Evolutionary conservation across 2,797 vertebrate genomes (phyloP).

Genomic region (Schizothorax lantsangensis): DNA sequence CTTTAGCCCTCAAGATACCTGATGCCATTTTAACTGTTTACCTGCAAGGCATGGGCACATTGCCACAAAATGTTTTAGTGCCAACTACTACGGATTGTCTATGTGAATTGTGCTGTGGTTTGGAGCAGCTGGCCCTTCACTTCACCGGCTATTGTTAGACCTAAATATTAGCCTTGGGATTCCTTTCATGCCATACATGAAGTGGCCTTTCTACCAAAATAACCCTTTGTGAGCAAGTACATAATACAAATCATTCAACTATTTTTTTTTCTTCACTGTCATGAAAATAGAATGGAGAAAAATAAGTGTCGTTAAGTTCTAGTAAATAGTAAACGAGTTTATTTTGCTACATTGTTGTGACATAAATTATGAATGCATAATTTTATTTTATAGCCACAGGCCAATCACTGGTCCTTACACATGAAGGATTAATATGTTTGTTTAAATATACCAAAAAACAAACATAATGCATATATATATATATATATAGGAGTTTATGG

Average conservation of each 20-base stretch:
- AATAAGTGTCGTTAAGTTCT: not conserved
- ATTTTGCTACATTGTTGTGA: not conserved
- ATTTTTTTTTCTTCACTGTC: not conserved
- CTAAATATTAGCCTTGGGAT: slow-evolving; percentile 66
- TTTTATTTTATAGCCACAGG: not conserved
- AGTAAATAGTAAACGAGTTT: not conserved
- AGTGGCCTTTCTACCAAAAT: slow-evolving; percentile 30
- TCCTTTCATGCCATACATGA: slow-evolving; percentile 57
- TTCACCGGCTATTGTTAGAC: slow-evolving; percentile 75
- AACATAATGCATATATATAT: not conserved
- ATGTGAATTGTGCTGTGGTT: slow-evolving; percentile 28
- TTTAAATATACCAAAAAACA: not conserved
- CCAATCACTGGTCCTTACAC: not conserved
- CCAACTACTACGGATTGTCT: not conserved
- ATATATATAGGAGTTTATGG: too few species aligned
- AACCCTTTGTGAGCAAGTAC: slow-evolving; percentile 18
- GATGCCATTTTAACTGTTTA: not conserved
- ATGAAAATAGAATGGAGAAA: not conserved
- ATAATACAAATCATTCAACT: not conserved
- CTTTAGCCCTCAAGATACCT: not conserved
- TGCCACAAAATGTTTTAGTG: not conserved
- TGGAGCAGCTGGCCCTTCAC: slow-evolving; percentile 68
- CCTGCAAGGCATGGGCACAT: not conserved
- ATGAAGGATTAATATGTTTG: too few species aligned
- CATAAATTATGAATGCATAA: not conserved